A percentile compares a stretch with the other conserved stretches of the same genome.
Conservation (phyloP, 2,113 vertebrate species). For the Zapornia atra region DNA sequence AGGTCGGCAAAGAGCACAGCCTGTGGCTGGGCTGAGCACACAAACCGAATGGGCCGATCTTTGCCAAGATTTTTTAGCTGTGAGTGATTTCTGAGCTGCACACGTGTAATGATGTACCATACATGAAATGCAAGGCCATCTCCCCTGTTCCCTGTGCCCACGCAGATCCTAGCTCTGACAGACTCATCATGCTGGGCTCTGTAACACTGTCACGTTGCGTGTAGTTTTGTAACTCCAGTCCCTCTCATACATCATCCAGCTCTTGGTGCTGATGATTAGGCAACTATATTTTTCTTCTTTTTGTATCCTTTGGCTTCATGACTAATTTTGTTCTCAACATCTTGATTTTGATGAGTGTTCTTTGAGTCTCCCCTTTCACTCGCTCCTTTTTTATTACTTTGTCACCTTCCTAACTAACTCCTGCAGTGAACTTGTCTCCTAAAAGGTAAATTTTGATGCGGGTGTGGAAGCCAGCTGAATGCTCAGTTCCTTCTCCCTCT, state of each 20-base stretch:
- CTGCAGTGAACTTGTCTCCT: neutral
- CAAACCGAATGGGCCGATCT: neutral
- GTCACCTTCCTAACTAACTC: neutral
- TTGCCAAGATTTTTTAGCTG: neutral
- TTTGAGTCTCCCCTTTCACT: neutral
- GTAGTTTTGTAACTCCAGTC: neutral
- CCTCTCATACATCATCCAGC: neutral
- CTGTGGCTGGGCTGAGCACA: neutral
- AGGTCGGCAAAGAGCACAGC: neutral
- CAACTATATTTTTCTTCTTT: neutral
- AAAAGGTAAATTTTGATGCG: neutral
- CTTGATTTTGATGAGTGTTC: neutral
- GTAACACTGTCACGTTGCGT: neutral
- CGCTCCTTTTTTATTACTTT: neutral
- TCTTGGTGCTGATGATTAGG: neutral
- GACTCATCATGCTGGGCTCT: neutral
- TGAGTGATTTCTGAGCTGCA: neutral
- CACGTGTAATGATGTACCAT: neutral
- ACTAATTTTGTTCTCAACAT: neutral
- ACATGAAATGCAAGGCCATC: neutral
- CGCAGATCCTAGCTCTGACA: neutral
- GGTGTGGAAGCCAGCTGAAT: neutral
- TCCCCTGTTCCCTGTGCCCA: neutral
- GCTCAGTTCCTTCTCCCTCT: neutral
- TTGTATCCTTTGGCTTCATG: neutral